A percentile compares a stretch with the other conserved stretches of the same genome.
These are phyloP conservation scores for Podarcis raffonei DNA, from an alignment of 2,113 vertebrate genomes.

Conservation along the genomic window DNA sequence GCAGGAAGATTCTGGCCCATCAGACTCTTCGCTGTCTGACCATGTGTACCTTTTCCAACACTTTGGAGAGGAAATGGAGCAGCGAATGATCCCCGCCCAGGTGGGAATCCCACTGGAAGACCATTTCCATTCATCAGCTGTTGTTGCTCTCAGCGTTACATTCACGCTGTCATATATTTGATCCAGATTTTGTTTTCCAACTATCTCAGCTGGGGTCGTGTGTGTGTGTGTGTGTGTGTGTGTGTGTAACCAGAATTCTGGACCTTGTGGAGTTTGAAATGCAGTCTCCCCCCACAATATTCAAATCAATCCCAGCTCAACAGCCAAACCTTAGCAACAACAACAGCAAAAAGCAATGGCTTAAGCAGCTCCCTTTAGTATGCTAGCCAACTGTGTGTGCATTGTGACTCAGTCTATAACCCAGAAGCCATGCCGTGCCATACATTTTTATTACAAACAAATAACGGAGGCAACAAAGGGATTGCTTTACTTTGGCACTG, in stretches of 20 bases:
- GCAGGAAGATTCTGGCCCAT: constrained; percentile 50
- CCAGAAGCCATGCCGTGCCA: constrained; percentile 20
- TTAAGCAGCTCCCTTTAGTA: constrained; percentile 26
- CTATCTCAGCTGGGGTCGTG: constrained; percentile 34
- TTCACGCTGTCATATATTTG: constrained; percentile 43
- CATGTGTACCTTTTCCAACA: constrained; percentile 50
- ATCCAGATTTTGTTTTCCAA: constrained; percentile 47
- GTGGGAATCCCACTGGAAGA: constrained; percentile 64
- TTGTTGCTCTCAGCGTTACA: constrained; percentile 49
- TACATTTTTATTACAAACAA: constrained; percentile 42
- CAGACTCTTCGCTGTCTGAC: constrained; percentile 42
- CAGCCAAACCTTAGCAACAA: constrained; percentile 56
- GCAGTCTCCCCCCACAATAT: constrained; percentile 49
- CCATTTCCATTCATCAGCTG: constrained; percentile 52
- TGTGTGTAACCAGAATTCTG: constrained; percentile 43
- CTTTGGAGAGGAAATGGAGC: constrained; percentile 60
- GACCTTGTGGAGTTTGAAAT: constrained; percentile 51
- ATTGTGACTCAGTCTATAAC: constrained; percentile 42
- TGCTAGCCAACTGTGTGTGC: background rate
- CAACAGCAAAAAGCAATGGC: constrained; percentile 6
- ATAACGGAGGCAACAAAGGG: constrained; percentile 13
- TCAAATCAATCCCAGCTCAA: constrained; percentile 51
- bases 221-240: background rate
- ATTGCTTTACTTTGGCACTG: background rate
- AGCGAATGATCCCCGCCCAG: constrained; percentile 55